A percentile compares a stretch with the other conserved stretches of the same genome.
These are phyloP conservation scores for Cotesia vestalis DNA, from an alignment of 1,140 invertebrate species.

Conservation along the genomic window DNA sequence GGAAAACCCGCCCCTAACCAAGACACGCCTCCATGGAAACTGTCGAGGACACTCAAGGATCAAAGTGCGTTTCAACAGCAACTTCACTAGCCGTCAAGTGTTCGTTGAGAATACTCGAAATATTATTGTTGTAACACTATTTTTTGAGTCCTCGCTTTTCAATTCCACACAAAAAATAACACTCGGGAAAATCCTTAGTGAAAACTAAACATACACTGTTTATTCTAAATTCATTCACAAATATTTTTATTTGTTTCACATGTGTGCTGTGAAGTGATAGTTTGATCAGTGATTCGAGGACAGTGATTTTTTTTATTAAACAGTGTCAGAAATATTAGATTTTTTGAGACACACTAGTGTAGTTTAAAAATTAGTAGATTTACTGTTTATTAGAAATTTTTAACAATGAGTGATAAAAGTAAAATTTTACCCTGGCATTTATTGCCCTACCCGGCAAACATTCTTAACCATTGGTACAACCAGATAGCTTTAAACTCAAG, in stretches of 20 bases:
- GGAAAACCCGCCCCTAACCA: slow-evolving; percentile 45
- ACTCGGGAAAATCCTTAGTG: too few species aligned
- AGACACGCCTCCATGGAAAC: slow-evolving; percentile 24
- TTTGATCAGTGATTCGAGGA: too few species aligned
- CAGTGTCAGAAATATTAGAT: too few species aligned
- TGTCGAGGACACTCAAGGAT: slow-evolving; percentile 58
- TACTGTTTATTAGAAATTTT: slow-evolving; percentile 13
- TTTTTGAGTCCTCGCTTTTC: slow-evolving; percentile 40
- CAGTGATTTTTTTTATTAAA: too few species aligned
- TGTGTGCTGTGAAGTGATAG: too few species aligned
- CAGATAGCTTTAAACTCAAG: slow-evolving; percentile 60
- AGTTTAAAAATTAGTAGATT: not conserved
- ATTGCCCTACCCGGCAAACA: slow-evolving; percentile 58
- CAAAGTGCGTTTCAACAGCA: slow-evolving; percentile 51
- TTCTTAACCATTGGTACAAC: slow-evolving; percentile 63
- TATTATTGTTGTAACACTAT: slow-evolving; percentile 48
- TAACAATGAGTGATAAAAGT: slow-evolving; percentile 62
- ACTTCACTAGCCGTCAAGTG: slow-evolving; percentile 64
- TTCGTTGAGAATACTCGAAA: slow-evolving; percentile 64
- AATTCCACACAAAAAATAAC: slow-evolving; percentile 6
- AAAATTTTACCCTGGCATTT: slow-evolving; percentile 60
- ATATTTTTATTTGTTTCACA: too few species aligned
- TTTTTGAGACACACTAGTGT: too few species aligned
- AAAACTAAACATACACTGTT: too few species aligned
- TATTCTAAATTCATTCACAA: too few species aligned